Conservation (phyloP, 2,888 invertebrate species). For the Diachrysia chrysitis region DNA sequence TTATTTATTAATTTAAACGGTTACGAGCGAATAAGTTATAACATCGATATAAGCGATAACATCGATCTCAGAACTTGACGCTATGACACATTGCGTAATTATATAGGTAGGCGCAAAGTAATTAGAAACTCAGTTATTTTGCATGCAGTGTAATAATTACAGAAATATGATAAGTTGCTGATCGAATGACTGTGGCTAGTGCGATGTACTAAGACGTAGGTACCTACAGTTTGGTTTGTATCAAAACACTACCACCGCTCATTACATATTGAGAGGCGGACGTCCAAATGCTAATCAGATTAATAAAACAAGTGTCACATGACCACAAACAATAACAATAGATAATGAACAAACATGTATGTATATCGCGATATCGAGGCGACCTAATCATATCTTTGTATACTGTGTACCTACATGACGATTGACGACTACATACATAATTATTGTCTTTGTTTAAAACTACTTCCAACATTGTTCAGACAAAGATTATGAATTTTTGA, state of each 20-base stretch:
- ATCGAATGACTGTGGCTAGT: background rate
- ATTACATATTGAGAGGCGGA: constrained; percentile 6
- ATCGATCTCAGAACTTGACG: background rate
- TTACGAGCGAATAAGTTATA: background rate
- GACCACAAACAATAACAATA: constrained; percentile 22
- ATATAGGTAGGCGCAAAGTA: background rate
- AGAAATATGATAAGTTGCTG: background rate
- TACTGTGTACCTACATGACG: background rate
- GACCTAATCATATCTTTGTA: background rate
- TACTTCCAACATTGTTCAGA: background rate
- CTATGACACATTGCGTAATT: background rate
- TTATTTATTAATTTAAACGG: background rate
- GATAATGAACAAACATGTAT: constrained; percentile 29
- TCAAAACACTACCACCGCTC: background rate
- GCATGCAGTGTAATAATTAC: background rate
- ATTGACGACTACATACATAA: background rate
- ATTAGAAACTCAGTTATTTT: background rate
- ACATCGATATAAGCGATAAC: background rate
- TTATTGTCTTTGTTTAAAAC: background rate
- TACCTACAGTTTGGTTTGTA: background rate
- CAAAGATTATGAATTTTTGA: background rate
- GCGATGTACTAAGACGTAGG: background rate
- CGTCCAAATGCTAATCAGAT: constrained; percentile 22
- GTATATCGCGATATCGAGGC: background rate
- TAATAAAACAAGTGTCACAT: constrained; percentile 25